phyloP scores from a whole-genome alignment of 2,888 invertebrate species.

The Dinocampus coccinellae region DNA sequence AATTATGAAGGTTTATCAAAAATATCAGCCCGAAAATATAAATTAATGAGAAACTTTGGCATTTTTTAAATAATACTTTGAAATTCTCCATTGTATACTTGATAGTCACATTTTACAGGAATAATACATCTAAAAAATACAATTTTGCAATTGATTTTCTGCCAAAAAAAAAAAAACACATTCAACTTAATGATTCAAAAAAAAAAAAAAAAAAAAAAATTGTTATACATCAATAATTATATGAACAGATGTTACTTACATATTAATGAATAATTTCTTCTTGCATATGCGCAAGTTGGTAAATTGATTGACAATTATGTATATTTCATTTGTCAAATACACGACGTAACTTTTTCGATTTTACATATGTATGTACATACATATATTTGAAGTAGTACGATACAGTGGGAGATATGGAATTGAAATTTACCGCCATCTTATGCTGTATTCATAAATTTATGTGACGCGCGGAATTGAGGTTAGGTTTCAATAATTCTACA shows the following conservation, averaged over 20 bases:
- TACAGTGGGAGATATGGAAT: not conserved
- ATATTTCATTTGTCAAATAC: not conserved
- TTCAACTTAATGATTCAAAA: too few species aligned
- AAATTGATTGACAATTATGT: not conserved
- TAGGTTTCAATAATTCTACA: not conserved
- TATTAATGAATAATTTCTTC: not conserved
- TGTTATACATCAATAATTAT: too few species aligned
- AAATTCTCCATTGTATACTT: not conserved
- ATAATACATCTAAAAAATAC: not conserved
- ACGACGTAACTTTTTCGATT: not conserved
- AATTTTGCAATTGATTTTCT: not conserved
- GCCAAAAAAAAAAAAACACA: too few species aligned
- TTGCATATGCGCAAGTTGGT: not conserved
- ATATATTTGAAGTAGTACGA: too few species aligned
- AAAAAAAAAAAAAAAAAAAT: too few species aligned
- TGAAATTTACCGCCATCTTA: not conserved
- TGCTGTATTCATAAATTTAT: not conserved
- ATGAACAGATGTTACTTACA: too few species aligned
- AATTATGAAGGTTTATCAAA: not conserved
- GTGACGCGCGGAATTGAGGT: not conserved
- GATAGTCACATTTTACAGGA: not conserved
- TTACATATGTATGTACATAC: too few species aligned
- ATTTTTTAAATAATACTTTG: not conserved
- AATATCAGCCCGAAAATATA: not conserved
- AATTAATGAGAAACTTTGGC: not conserved